A percentile compares a stretch with the other conserved stretches of the same genome.
phyloP scores from a whole-genome alignment of 2,888 invertebrate species.

The Agriopis marginaria region DNA sequence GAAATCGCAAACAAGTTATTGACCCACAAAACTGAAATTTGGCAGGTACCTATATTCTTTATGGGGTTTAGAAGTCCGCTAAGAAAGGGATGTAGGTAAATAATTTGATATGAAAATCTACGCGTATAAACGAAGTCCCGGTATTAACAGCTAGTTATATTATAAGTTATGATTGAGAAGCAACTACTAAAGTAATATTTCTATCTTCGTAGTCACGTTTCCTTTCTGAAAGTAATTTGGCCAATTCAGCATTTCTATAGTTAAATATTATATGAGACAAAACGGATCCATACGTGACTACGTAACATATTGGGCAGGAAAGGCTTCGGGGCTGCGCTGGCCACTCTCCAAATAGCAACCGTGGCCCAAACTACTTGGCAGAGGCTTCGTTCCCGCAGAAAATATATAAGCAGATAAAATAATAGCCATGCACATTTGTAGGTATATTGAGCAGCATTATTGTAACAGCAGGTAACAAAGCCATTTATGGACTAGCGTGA shows the following conservation, averaged over 20 bases:
- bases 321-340: slow-evolving; percentile 39
- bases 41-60: too few species aligned
- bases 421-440: neutral
- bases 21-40: too few species aligned
- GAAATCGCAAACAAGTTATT: too few species aligned
- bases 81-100: too few species aligned
- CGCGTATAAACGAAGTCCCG: too few species aligned
- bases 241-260: slow-evolving; percentile 19
- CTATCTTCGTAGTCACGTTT: slow-evolving; percentile 15
- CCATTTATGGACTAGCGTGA: too few species aligned
- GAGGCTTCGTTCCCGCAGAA: slow-evolving; percentile 29
- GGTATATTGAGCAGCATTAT: neutral
- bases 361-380: slow-evolving; percentile 44
- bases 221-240: slow-evolving; percentile 18
- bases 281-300: slow-evolving; percentile 26
- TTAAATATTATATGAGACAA: slow-evolving; percentile 29
- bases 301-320: slow-evolving; percentile 22
- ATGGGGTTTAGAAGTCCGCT: too few species aligned
- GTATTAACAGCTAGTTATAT: too few species aligned
- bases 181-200: neutral
- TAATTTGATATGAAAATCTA: too few species aligned
- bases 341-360: slow-evolving; percentile 39
- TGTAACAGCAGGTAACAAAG: too few species aligned
- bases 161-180: too few species aligned
- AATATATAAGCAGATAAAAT: slow-evolving; percentile 22